A percentile compares a stretch with the other conserved stretches of the same genome.
Evolutionary conservation across 2,797 vertebrate genomes (phyloP).

Genomic region (Tokudaia tokunoshimensis): DNA sequence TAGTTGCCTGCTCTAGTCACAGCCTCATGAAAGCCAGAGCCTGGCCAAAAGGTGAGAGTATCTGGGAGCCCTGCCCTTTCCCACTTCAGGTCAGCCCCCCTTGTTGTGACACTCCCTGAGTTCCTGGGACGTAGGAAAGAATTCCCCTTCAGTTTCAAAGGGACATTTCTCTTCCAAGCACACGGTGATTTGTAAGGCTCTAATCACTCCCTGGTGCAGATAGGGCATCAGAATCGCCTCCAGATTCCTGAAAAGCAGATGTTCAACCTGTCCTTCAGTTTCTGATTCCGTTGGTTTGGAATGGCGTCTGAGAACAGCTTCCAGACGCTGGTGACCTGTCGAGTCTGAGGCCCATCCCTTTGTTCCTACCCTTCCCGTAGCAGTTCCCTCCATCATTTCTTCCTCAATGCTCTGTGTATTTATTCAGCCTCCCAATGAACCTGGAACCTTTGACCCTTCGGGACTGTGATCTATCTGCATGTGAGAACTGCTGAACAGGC

Average conservation of each 20-base stretch:
- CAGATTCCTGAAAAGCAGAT: not conserved
- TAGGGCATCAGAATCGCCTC: not conserved
- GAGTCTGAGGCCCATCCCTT: not conserved
- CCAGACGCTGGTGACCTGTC: not conserved
- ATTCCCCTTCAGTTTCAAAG: accelerated
- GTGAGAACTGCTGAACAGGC: not conserved
- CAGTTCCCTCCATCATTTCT: not conserved
- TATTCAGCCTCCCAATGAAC: not conserved
- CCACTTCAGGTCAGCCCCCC: not conserved
- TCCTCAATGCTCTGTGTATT: not conserved
- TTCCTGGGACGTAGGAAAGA: not conserved
- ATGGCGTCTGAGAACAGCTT: not conserved
- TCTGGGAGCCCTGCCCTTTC: not conserved
- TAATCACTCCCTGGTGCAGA: not conserved
- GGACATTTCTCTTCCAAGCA: not conserved
- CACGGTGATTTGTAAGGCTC: not conserved
- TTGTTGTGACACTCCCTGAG: accelerated
- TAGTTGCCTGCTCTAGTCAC: not conserved
- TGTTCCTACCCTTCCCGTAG: not conserved
- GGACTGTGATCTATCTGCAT: not conserved
- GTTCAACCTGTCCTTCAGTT: not conserved
- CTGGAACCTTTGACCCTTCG: not conserved
- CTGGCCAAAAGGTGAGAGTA: not conserved
- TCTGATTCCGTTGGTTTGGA: not conserved
- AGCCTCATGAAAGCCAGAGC: not conserved